phyloP scores from a whole-genome alignment of 2,888 invertebrate species.

The Limnephilus lunatus region DNA sequence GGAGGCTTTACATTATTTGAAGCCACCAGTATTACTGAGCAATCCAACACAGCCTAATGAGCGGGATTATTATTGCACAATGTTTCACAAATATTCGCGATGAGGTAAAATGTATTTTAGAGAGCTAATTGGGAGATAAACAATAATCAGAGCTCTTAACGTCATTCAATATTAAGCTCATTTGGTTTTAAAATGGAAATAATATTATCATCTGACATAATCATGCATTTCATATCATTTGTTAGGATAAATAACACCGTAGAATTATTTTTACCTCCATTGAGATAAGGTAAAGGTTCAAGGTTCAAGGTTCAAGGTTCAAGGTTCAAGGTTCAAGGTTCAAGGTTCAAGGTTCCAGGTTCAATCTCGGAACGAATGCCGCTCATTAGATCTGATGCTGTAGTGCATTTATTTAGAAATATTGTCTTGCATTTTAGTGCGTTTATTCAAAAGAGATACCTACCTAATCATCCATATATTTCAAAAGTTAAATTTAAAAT shows the following conservation, averaged over 20 bases:
- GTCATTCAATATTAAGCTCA: not conserved
- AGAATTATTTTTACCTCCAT: not conserved
- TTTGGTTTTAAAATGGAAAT: not conserved
- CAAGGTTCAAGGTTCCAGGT: not conserved
- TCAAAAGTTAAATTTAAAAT: not conserved
- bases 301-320: too few relatives aligned
- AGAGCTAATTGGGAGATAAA: not conserved
- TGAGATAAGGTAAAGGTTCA: not conserved
- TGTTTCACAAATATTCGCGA: not conserved
- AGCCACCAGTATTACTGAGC: not conserved
- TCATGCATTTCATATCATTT: not conserved
- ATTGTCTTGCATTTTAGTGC: not conserved
- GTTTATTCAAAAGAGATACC: not conserved
- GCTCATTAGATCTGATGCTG: not conserved
- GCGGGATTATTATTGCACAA: not conserved
- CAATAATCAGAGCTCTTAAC: not conserved
- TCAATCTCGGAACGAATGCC: not conserved
- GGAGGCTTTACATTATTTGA: not conserved
- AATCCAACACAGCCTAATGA: not conserved
- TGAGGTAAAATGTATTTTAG: not conserved
- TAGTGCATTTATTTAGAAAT: not conserved
- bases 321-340: not conserved
- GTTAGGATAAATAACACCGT: not conserved
- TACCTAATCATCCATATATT: not conserved
- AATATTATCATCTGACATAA: not conserved